phyloP scores from a whole-genome alignment of 2,113 vertebrate genomes.

The Xenopus tropicalis region DNA sequence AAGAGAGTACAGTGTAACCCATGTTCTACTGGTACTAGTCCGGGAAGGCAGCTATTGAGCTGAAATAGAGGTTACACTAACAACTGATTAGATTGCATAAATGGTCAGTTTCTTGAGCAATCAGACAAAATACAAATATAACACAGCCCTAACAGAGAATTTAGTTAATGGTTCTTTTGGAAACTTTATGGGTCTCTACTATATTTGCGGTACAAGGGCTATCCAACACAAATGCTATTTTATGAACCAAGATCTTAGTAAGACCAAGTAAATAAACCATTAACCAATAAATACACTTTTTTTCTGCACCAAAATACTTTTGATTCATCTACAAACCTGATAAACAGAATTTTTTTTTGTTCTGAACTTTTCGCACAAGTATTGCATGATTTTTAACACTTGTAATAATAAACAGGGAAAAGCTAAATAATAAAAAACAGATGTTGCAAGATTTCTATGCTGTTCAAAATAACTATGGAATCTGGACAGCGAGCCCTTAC shows the following conservation, averaged over 20 bases:
- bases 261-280: too few species aligned
- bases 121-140: too few species aligned
- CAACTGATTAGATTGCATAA: too few species aligned
- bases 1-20: too few species aligned
- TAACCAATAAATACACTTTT: not conserved
- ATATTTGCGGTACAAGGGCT: not conserved
- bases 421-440: not conserved
- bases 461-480: not conserved
- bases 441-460: not conserved
- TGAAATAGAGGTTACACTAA: too few species aligned
- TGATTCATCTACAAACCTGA: not conserved
- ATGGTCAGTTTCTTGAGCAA: too few species aligned
- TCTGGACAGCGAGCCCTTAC: not conserved
- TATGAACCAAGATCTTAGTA: too few species aligned
- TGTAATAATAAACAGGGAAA: constrained; percentile 2
- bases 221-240: not conserved
- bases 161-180: too few species aligned
- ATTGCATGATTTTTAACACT: not conserved
- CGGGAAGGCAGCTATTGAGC: too few species aligned
- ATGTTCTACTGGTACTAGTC: too few species aligned
- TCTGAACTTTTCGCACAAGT: not conserved
- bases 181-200: not conserved
- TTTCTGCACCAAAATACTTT: not conserved
- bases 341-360: not conserved
- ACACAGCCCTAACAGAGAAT: too few species aligned